These are phyloP conservation scores for Antheraea assamensis DNA, from an alignment of 2,888 invertebrate species.

Conservation along the genomic window DNA sequence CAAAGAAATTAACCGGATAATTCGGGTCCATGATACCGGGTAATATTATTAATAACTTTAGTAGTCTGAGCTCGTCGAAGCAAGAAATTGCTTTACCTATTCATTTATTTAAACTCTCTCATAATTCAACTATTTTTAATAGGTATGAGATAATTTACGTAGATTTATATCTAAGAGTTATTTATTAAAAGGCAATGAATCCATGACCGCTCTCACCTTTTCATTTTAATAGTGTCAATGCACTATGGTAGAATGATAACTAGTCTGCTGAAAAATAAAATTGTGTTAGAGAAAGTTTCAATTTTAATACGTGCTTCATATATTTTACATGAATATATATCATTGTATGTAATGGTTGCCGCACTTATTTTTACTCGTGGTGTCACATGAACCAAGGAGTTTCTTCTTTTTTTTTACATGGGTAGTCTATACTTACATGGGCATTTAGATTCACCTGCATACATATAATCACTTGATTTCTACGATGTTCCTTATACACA, in stretches of 20 bases:
- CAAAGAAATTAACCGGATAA: constrained; percentile 65
- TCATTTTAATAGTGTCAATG: not conserved
- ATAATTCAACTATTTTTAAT: not conserved
- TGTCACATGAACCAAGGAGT: too few species aligned
- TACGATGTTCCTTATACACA: too few species aligned
- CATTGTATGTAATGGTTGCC: too few species aligned
- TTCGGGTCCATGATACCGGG: constrained; percentile 57
- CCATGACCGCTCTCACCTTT: not conserved
- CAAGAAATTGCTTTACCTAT: constrained; percentile 19
- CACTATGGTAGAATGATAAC: not conserved
- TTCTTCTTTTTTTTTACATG: not conserved
- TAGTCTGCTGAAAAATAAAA: not conserved
- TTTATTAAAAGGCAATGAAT: not conserved
- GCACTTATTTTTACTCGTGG: too few species aligned
- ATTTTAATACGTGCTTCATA: not conserved
- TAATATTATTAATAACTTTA: constrained; percentile 52
- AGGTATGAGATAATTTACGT: not conserved
- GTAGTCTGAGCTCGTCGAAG: constrained; percentile 28
- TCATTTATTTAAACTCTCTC: constrained; percentile 10
- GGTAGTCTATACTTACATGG: too few species aligned
- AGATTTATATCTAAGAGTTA: not conserved
- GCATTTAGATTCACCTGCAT: too few species aligned
- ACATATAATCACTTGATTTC: too few species aligned
- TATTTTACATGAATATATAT: not conserved
- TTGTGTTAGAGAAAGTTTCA: not conserved